These are phyloP conservation scores for Diadophis punctatus DNA, from an alignment of 2,113 vertebrate genomes.

Conservation along the genomic window DNA sequence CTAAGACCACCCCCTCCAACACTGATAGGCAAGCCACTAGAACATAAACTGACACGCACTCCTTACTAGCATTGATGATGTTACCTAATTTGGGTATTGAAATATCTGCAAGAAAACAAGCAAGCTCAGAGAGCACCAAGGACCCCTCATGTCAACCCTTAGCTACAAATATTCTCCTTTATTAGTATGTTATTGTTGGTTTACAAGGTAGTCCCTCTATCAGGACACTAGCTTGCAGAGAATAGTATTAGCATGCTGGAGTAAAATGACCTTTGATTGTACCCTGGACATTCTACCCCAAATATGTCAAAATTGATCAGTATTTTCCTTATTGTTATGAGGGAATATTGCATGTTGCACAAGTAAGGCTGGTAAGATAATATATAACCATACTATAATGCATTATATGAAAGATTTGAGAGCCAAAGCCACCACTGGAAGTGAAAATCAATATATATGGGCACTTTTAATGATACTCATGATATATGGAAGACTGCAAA, in stretches of 20 bases:
- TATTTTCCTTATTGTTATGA: neutral
- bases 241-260: neutral
- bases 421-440: neutral
- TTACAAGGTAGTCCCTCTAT: neutral
- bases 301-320: neutral
- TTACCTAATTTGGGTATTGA: too few species aligned
- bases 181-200: neutral
- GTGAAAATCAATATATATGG: neutral
- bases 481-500: too few species aligned
- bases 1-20: too few species aligned
- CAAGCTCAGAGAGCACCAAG: too few species aligned
- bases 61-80: too few species aligned
- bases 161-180: too few species aligned
- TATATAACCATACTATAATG: neutral
- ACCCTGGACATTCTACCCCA: neutral
- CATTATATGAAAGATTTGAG: neutral
- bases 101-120: too few species aligned
- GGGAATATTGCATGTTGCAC: neutral
- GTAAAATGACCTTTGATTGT: neutral
- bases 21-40: too few species aligned
- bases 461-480: too few species aligned
- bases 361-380: neutral
- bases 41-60: too few species aligned
- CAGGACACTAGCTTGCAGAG: neutral
- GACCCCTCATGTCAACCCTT: too few species aligned